These are phyloP conservation scores for Epizoanthus rinbou DNA, from an alignment of 92 coral and sea anemone genomes.

Conservation along the genomic window DNA sequence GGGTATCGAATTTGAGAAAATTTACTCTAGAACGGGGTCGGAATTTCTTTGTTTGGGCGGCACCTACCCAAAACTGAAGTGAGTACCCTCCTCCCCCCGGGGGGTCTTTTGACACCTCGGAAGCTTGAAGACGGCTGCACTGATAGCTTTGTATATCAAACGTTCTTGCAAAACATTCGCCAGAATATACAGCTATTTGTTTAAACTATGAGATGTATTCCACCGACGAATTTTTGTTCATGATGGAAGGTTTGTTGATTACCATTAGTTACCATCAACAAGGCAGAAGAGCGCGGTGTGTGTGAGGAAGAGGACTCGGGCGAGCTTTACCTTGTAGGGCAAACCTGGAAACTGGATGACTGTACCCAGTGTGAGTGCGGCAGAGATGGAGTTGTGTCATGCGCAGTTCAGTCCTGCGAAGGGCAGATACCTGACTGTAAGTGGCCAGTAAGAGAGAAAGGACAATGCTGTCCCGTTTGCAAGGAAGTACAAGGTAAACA, in stretches of 20 bases:
- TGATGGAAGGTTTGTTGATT: not conserved
- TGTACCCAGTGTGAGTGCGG: conserved; percentile 94
- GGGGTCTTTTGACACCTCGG: too few species aligned
- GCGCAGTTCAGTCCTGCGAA: conserved; percentile 89
- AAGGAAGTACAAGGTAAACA: conserved; percentile 60
- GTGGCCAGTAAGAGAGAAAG: conserved; percentile 81
- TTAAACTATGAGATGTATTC: not conserved
- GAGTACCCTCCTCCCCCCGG: too few species aligned
- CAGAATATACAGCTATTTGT: too few species aligned
- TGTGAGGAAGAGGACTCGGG: conserved; percentile 86
- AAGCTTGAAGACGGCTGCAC: too few species aligned
- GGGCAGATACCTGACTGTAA: conserved; percentile 76
- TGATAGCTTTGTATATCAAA: too few species aligned
- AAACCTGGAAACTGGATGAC: conserved; percentile 94
- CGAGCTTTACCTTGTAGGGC: conserved; percentile 82
- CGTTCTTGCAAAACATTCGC: too few species aligned
- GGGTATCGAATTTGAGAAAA: too few species aligned
- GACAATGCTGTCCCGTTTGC: conserved; percentile 98
- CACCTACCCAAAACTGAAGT: too few species aligned
- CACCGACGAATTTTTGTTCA: not conserved
- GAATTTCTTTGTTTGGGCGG: too few species aligned
- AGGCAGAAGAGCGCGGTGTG: conserved; percentile 60
- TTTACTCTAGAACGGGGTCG: too few species aligned
- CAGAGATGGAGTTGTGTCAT: conserved; percentile 81
- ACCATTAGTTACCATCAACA: conserved; percentile 75